Conservation (phyloP, 1,140 invertebrate species). For the Drosophila hydei region DNA sequence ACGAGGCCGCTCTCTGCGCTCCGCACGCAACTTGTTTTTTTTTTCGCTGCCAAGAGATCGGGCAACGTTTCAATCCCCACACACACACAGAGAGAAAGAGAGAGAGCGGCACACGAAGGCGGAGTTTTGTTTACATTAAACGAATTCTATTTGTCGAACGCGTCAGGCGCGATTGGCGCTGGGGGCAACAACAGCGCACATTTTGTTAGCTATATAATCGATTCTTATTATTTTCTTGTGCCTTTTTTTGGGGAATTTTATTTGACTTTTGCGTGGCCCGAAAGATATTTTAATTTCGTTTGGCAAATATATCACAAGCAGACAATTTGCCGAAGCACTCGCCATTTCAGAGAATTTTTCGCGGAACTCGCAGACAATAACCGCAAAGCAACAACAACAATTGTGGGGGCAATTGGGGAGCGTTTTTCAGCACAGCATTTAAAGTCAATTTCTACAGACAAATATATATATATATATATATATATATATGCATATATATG, state of each 20-base stretch:
- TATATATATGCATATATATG: background rate
- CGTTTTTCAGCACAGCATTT: constrained; percentile 42
- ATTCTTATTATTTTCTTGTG: constrained; percentile 30
- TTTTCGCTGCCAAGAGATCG: constrained; percentile 41
- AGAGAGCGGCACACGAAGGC: constrained; percentile 67
- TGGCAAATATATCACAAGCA: constrained; percentile 48
- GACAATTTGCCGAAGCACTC: constrained; percentile 53
- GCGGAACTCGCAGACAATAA: constrained; percentile 45
- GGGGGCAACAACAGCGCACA: constrained; percentile 18
- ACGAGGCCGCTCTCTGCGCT: constrained; percentile 23
- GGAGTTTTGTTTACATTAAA: constrained; percentile 84
- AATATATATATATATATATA: background rate
- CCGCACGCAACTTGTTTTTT: constrained; percentile 19
- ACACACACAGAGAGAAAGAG: constrained; percentile 38
- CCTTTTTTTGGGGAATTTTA: constrained; percentile 9
- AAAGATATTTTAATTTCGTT: constrained; percentile 82
- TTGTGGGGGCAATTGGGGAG: constrained; percentile 22
- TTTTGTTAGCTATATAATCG: constrained; percentile 19
- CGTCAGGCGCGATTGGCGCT: constrained; percentile 67
- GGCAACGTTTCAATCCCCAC: constrained; percentile 46
- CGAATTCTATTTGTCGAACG: constrained; percentile 82
- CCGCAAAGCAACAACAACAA: constrained; percentile 17
- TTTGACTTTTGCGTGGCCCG: constrained; percentile 59
- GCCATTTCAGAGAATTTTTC: constrained; percentile 73
- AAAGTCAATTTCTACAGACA: constrained; percentile 40